Conservation (phyloP, 2,113 vertebrate species). For the Rhabdomys dilectus region DNA sequence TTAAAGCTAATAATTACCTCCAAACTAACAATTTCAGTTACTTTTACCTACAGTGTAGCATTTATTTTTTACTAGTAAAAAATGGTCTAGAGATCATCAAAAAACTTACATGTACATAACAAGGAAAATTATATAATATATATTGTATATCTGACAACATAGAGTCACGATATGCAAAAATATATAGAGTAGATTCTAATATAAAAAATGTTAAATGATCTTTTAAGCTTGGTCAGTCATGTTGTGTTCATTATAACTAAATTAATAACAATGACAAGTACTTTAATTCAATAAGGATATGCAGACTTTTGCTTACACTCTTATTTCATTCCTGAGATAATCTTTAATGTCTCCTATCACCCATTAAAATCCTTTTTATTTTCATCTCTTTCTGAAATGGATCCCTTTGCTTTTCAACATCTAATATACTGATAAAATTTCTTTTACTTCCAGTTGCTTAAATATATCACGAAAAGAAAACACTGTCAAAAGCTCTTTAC, state of each 20-base stretch:
- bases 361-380: neutral
- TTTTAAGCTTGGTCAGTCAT: neutral
- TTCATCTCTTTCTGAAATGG: neutral
- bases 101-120: conserved; percentile 23
- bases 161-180: conserved; percentile 11
- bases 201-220: conserved; percentile 4
- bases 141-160: neutral
- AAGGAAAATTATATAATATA: neutral
- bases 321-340: neutral
- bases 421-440: neutral
- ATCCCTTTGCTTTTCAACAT: neutral
- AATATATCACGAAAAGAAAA: conserved; percentile 23
- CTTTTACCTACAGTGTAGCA: neutral
- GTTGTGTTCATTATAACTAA: neutral
- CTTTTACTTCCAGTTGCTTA: neutral
- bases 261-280: neutral
- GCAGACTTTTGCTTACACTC: neutral
- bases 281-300: conserved; percentile 5
- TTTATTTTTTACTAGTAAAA: neutral
- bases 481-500: neutral
- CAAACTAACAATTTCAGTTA: neutral
- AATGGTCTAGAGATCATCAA: neutral
- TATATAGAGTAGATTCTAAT: neutral
- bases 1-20: neutral
- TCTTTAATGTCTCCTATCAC: neutral